Conservation (phyloP, 2,888 invertebrate species). For the Caenorhabditis sp. region DNA sequence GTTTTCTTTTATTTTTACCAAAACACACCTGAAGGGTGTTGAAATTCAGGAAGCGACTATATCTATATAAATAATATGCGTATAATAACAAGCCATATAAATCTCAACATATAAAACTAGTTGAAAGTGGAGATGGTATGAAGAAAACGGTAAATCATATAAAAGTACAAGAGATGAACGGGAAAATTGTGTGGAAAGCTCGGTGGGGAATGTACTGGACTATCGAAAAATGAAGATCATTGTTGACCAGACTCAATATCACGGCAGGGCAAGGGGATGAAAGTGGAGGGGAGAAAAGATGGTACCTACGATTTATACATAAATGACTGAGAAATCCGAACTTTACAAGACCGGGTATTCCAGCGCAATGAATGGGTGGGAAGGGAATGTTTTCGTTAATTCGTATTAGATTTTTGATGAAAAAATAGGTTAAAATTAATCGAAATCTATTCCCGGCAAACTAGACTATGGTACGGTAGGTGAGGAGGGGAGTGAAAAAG, state of each 20-base stretch:
- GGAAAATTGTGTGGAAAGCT: constrained; percentile 36
- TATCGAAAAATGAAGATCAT: constrained; percentile 42
- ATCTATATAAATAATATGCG: constrained; percentile 8
- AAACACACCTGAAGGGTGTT: constrained; percentile 53
- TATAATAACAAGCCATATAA: constrained; percentile 37
- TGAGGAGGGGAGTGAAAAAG: constrained; percentile 2
- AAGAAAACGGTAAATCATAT: constrained; percentile 38
- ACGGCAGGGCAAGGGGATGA: constrained; percentile 19
- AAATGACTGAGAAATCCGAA: constrained; percentile 4
- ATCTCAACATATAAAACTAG: constrained; percentile 60
- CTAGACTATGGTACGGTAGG: constrained; percentile 53
- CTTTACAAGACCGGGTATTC: constrained; percentile 44
- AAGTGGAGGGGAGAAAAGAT: background rate
- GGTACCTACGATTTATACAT: constrained; percentile 56
- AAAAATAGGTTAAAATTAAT: constrained; percentile 62
- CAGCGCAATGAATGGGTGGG: constrained; percentile 6
- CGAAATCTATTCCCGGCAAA: constrained; percentile 54
- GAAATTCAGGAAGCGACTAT: constrained; percentile 37
- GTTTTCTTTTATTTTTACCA: constrained; percentile 57
- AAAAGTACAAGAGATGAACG: constrained; percentile 46
- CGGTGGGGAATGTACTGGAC: constrained; percentile 27
- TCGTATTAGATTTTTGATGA: constrained; percentile 57
- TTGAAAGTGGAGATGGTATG: constrained; percentile 15
- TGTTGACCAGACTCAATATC: constrained; percentile 49
- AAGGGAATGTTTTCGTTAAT: constrained; percentile 61